Evolutionary conservation across 2,797 vertebrate genomes (phyloP).

Genomic region (Moxostoma hubbsi): DNA sequence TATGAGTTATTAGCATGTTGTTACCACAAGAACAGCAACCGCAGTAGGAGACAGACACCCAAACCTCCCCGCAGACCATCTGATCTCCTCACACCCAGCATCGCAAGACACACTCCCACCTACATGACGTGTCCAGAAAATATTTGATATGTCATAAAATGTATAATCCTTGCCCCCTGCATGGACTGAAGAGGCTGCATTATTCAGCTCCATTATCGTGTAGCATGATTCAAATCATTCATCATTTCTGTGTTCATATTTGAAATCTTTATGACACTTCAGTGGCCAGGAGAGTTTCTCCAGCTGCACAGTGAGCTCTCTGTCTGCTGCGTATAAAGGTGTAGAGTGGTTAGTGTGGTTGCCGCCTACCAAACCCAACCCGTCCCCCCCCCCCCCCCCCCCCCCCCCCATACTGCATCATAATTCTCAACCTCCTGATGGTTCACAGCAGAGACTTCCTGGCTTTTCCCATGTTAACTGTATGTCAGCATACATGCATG

Average conservation of each 20-base stretch:
- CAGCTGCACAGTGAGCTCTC: constrained; percentile 54
- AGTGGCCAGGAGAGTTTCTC: constrained; percentile 35
- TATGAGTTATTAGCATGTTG: constrained; percentile 14
- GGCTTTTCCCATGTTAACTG: constrained; percentile 64
- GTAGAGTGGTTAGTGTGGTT: constrained; percentile 49
- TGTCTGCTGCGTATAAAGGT: constrained; percentile 50
- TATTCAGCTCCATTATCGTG: constrained; percentile 64
- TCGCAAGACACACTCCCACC: constrained; percentile 31
- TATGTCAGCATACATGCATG: constrained; percentile 53
- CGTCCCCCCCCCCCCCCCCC: no score
- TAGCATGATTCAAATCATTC: constrained; percentile 52
- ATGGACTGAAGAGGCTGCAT: constrained; percentile 56
- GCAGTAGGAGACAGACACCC: constrained; percentile 6
- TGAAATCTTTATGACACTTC: constrained; percentile 56
- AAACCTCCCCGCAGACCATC: constrained; percentile 10
- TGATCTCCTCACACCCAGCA: background rate
- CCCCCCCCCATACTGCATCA: constrained; percentile 54
- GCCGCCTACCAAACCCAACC: constrained; percentile 35
- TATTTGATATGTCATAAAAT: constrained; percentile 48
- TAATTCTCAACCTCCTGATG: constrained; percentile 68
- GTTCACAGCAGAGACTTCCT: constrained; percentile 75
- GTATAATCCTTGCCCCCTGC: constrained; percentile 44
- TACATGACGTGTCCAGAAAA: constrained; percentile 28
- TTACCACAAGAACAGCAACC: constrained; percentile 23
- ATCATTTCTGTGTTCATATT: constrained; percentile 47